Base-by-base conservation (phyloP, 2,888 invertebrate genomes). In the Oxystoma pomonae region DNA sequence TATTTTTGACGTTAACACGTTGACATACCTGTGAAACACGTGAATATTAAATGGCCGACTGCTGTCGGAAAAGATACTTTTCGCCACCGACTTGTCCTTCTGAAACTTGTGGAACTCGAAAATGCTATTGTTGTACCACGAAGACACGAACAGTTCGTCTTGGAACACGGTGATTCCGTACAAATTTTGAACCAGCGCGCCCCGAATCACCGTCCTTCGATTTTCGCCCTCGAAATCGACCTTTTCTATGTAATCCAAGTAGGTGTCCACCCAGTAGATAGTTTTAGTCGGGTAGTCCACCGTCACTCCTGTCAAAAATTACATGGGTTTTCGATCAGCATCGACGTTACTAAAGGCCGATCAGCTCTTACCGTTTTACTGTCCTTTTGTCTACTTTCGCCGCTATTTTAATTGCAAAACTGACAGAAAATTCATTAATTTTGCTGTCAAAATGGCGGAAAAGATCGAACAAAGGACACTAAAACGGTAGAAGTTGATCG, bases 211-310 rank as follows among this genome's bases (percentile, higher is more conserved):
- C 2, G 88, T 88, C 74, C 80, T 81, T 61, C 91, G 82, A 73
- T 87, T 84, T 16, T 80, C 80, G 9, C 92, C 93, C 75, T 89
- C 84, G 79, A 93, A 94, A 81, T 91, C 87, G 19, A 90, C 86
- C 65, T 90, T 83, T 80, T 93, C 91, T 2, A 94, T 85, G 72
- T 86, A 87, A 81, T 91, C 91, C 72, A 92, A 83, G 80, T 90
- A 92, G 5, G 87, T 86, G 80, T 94, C 94, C 61, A 89, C 87
- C 92, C 92, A 92, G 80, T 90, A 92, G 19, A 92, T 84, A 73
- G 85, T 84, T 72, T 86, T 83, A 59, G 85, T 85, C 50, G 91
- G 86, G 69, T 86, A 85, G 81, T 94, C 93, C 59, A 90, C 83
- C 17, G 90, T 83, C 35, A 92, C 83, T 62, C 89, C 66, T 66